Evolutionary conservation across 2,113 vertebrate genomes (phyloP), one percentile per base, ranked within the genome.

Genomic region (Pachycephala philippinensis): DNA sequence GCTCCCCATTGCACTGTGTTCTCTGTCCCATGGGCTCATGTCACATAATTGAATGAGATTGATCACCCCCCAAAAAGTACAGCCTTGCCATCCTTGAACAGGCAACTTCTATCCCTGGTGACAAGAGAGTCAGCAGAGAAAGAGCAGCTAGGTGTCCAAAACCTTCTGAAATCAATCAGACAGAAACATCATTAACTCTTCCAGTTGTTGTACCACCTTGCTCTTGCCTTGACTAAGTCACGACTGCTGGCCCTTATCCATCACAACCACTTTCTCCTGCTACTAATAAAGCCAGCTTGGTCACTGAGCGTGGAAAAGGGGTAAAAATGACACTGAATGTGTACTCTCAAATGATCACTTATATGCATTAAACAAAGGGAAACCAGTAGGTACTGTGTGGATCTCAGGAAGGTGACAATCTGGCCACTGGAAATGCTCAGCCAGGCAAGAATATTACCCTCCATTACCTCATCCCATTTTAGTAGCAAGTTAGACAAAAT

Each of bases 281-380:
- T 45, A n/a, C 19, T 82, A 53, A 66, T 7, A 52, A 15, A 90
- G 15, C 3, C 33, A 71, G 31, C 28, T 37, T 60, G 31, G n/a
- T 81, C 0, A 3, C 19, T 0, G 0, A 31, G 7, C 7, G 22
- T 70, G 47, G 54, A 74, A 93, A 77, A 18, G 10, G 39, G 16
- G 15, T 57, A 78, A 59, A 76, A 91, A 79, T 66, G 5, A 54
- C 35, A 24, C 39, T 59, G 20, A 49, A 68, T 12, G 12, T 27
- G 21, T 50, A 50, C 14, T 60, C 33, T 47, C 23, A 69, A 76
- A 50, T 66, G 28, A 81, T 9, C 3, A 24, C 7, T 56, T 33
- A 42, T 0, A 60, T 6, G 4, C 6, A 76, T 68, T 65, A 69
- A 76, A 83, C 3, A 5, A 71, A 15, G 19, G 9, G 31, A 95